Conservation (phyloP, 2,113 vertebrate genomes). For the Leucopternis melanops region DNA sequence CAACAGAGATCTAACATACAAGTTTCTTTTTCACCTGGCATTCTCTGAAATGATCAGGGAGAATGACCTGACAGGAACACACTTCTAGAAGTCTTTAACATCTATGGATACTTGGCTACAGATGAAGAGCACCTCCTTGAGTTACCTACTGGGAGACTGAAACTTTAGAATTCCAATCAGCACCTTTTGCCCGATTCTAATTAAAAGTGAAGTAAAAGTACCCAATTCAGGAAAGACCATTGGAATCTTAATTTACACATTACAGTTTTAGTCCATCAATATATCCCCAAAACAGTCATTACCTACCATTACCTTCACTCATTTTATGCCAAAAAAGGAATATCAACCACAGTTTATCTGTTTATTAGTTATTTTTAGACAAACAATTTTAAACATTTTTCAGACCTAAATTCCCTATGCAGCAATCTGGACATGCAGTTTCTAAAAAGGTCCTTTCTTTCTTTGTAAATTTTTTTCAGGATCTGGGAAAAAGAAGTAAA, state of each 20-base stretch:
- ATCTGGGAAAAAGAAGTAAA: too few relatives aligned
- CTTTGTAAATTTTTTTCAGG: neutral
- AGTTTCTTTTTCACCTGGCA: neutral
- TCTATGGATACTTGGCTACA: too few relatives aligned
- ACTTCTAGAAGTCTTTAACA: neutral
- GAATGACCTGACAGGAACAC: neutral
- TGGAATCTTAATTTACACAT: neutral
- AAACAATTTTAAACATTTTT: neutral
- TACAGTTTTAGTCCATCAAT: neutral
- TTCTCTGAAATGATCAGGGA: neutral
- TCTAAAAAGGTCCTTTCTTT: neutral
- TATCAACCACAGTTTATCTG: neutral
- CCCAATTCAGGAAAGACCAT: neutral
- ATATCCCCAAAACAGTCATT: neutral
- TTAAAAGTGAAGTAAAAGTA: neutral
- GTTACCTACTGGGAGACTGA: neutral
- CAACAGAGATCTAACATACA: neutral
- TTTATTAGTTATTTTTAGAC: neutral
- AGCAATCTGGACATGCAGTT: neutral
- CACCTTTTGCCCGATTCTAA: neutral
- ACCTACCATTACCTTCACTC: neutral
- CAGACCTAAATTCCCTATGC: neutral
- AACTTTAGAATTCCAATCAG: neutral
- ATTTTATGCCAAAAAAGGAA: neutral
- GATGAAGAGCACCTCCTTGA: neutral